Evolutionary conservation across 2,113 vertebrate genomes (phyloP).

Genomic region (Pimephales promelas): DNA sequence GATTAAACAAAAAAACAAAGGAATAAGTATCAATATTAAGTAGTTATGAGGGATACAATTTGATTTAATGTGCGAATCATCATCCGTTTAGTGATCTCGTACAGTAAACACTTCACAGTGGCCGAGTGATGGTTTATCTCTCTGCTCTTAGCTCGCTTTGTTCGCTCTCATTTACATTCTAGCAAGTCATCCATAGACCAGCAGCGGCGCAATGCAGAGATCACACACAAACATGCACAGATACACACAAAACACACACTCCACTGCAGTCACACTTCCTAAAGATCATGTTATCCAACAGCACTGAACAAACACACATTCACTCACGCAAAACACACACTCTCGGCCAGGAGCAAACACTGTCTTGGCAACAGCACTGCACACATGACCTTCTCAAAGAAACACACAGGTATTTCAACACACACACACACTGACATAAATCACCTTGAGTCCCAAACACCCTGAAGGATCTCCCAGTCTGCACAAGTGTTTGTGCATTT

Average conservation of each 20-base stretch:
- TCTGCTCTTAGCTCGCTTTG: too few species aligned
- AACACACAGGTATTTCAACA: constrained; percentile 38
- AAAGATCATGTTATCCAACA: constrained; percentile 7
- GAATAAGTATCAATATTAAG: too few species aligned
- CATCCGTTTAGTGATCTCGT: not conserved
- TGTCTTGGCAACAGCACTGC: not conserved
- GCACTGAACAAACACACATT: constrained; percentile 27
- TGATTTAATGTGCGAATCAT: not conserved
- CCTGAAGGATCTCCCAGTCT: not conserved
- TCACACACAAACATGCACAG: not conserved
- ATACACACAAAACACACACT: not conserved
- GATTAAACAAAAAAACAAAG: not conserved
- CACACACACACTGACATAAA: not conserved
- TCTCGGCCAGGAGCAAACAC: constrained; percentile 8
- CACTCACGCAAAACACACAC: constrained; percentile 21
- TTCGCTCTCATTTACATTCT: constrained; percentile 38
- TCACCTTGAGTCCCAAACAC: not conserved
- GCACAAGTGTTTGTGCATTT: not conserved
- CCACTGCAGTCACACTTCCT: not conserved
- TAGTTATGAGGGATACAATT: not conserved
- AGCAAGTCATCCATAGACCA: constrained; percentile 2
- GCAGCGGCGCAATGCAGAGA: not conserved
- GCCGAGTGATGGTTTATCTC: not conserved
- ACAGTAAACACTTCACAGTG: not conserved
- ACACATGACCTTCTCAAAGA: constrained; percentile 5